Conservation (phyloP, 2,113 vertebrate genomes). For the Spea multiplicata region DNA sequence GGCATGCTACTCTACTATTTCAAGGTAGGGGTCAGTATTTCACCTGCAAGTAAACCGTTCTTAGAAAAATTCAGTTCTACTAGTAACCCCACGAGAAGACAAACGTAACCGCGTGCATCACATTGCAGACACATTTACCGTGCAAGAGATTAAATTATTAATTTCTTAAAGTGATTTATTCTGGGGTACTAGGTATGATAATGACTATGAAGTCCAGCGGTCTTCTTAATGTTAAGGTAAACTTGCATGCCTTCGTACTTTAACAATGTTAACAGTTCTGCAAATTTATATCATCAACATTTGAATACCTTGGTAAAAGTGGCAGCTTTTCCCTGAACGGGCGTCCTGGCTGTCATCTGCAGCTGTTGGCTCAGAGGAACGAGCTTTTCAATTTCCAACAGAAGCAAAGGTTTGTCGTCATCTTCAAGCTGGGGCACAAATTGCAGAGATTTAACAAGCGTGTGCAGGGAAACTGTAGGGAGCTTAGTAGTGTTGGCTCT, state of each 20-base stretch:
- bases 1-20: background rate
- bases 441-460: constrained; percentile 2
- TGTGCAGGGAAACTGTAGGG: constrained; percentile 20
- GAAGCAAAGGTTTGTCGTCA: constrained; percentile 79
- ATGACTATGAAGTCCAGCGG: too few relatives aligned
- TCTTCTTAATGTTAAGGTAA: too few relatives aligned
- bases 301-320: constrained; percentile 86
- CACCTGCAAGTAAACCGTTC: background rate
- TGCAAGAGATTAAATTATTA: too few relatives aligned
- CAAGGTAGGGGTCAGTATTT: background rate
- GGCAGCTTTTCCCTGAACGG: constrained; percentile 85
- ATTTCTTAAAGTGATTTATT: too few relatives aligned
- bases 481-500: constrained; percentile 6
- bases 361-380: constrained; percentile 82
- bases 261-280: too few relatives aligned
- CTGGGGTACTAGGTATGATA: too few relatives aligned
- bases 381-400: constrained; percentile 88
- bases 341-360: constrained; percentile 77
- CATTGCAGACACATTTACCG: too few relatives aligned
- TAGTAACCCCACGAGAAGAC: too few relatives aligned
- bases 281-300: too few relatives aligned
- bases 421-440: constrained; percentile 72
- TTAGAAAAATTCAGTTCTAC: too few relatives aligned
- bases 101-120: too few relatives aligned
- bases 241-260: too few relatives aligned